Evolutionary conservation across 2,888 invertebrate genomes (phyloP).

Genomic region (Coelinius sp.): DNA sequence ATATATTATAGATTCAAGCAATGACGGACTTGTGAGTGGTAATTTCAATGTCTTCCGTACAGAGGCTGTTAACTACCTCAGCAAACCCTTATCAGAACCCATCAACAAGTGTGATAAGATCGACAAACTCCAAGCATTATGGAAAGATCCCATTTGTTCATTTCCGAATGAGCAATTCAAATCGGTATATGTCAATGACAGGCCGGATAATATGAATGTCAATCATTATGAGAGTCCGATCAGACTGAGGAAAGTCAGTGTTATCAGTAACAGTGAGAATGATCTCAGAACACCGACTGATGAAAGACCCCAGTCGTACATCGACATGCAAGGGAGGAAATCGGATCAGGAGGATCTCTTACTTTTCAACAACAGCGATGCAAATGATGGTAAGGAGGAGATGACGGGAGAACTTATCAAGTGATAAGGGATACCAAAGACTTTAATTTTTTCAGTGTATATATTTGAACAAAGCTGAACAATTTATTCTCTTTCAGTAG

Average conservation of each 20-base stretch:
- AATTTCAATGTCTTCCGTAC: slow-evolving; percentile 51
- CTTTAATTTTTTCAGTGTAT: not conserved
- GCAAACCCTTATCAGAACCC: slow-evolving; percentile 59
- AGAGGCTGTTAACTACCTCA: slow-evolving; percentile 65
- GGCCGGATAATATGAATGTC: slow-evolving; percentile 46
- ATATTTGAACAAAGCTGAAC: not conserved
- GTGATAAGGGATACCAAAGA: slow-evolving; percentile 31
- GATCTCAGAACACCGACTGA: slow-evolving; percentile 55
- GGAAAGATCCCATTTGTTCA: slow-evolving; percentile 59
- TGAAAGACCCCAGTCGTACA: slow-evolving; percentile 63
- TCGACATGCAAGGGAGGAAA: slow-evolving; percentile 65
- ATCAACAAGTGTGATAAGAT: slow-evolving; percentile 65
- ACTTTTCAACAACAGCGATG: slow-evolving; percentile 52
- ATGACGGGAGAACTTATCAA: slow-evolving; percentile 39
- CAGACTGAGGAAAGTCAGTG: slow-evolving; percentile 58
- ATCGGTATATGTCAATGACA: slow-evolving; percentile 62
- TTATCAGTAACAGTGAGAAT: slow-evolving; percentile 63
- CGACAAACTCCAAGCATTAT: slow-evolving; percentile 63
- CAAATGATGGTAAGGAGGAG: slow-evolving; percentile 35
- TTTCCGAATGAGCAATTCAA: slow-evolving; percentile 51
- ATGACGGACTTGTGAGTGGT: slow-evolving; percentile 48
- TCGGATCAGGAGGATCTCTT: slow-evolving; percentile 56
- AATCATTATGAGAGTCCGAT: slow-evolving; percentile 65
- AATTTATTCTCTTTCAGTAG: no score
- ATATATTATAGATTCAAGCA: slow-evolving; percentile 44